These are phyloP conservation scores for Botia almorhae DNA, from an alignment of 2,797 vertebrate species.

Conservation along the genomic window DNA sequence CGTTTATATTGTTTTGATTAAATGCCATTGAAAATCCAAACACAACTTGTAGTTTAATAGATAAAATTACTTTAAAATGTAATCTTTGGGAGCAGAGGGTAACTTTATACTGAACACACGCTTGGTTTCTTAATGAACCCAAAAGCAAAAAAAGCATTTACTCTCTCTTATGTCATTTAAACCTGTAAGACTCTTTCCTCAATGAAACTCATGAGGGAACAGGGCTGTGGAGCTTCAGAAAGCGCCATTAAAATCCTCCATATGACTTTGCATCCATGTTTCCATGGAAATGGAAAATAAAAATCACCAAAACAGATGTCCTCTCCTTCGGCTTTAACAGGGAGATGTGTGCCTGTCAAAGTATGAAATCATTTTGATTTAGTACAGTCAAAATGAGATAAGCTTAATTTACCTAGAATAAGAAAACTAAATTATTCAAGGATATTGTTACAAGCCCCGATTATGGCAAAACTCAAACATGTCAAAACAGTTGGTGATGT, in stretches of 20 bases:
- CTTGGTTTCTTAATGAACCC: neutral
- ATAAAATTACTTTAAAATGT: too few species aligned
- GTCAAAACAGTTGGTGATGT: too few species aligned
- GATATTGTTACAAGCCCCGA: too few species aligned
- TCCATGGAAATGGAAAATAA: neutral
- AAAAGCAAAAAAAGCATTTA: neutral
- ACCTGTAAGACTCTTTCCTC: neutral
- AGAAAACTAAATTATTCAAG: too few species aligned
- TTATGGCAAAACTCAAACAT: too few species aligned
- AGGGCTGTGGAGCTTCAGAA: neutral
- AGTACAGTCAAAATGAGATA: neutral
- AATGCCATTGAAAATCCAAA: neutral
- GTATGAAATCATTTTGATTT: slow-evolving; percentile 6
- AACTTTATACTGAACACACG: too few species aligned
- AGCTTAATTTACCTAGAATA: neutral
- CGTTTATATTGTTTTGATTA: neutral
- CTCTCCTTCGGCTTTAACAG: neutral
- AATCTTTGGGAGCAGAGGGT: too few species aligned
- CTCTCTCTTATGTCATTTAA: neutral
- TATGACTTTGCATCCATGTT: neutral
- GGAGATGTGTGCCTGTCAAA: neutral
- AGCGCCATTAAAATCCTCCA: neutral
- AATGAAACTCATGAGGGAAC: neutral
- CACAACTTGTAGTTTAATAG: neutral
- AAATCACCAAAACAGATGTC: neutral